These are phyloP conservation scores for Parnassius mnemosyne DNA, from an alignment of 2,888 invertebrate species.

Conservation along the genomic window DNA sequence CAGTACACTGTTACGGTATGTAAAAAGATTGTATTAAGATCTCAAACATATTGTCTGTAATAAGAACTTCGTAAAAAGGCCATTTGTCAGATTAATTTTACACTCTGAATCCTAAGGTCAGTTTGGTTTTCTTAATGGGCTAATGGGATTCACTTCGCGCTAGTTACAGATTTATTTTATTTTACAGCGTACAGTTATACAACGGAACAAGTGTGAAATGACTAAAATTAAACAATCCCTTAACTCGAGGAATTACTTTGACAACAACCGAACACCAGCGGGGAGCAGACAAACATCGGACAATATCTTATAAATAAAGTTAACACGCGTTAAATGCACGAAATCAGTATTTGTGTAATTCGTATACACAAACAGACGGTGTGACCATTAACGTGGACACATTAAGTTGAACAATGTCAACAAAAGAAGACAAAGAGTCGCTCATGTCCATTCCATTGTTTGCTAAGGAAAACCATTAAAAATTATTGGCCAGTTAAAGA, in stretches of 20 bases:
- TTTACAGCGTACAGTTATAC: conserved; percentile 22
- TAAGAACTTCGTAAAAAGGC: too few species aligned
- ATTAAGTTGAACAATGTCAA: conserved; percentile 62
- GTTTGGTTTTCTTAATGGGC: too few species aligned
- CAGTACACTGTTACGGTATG: too few species aligned
- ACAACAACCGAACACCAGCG: conserved; percentile 31
- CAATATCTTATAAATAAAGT: conserved; percentile 34
- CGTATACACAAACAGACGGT: conserved; percentile 52
- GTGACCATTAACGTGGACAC: conserved; percentile 59
- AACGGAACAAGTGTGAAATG: conserved; percentile 18
- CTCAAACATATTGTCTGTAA: too few species aligned
- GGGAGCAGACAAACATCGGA: conserved; percentile 29
- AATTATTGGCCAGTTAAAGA: conserved; percentile 54
- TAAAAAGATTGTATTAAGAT: too few species aligned
- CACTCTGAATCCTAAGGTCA: too few species aligned
- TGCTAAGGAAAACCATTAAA: conserved; percentile 69
- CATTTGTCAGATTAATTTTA: too few species aligned
- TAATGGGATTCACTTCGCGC: too few species aligned
- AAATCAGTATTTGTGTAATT: conserved; percentile 61
- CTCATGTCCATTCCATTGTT: conserved; percentile 58
- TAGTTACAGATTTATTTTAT: conserved; percentile 23
- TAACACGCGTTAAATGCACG: conserved; percentile 55
- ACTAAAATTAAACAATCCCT: conserved; percentile 16
- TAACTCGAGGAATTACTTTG: conserved; percentile 18
- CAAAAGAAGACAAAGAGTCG: conserved; percentile 47